A percentile compares a stretch with the other conserved stretches of the same genome.
These are phyloP conservation scores for Liasis olivaceus DNA, from an alignment of 2,797 vertebrate species.

Conservation along the genomic window DNA sequence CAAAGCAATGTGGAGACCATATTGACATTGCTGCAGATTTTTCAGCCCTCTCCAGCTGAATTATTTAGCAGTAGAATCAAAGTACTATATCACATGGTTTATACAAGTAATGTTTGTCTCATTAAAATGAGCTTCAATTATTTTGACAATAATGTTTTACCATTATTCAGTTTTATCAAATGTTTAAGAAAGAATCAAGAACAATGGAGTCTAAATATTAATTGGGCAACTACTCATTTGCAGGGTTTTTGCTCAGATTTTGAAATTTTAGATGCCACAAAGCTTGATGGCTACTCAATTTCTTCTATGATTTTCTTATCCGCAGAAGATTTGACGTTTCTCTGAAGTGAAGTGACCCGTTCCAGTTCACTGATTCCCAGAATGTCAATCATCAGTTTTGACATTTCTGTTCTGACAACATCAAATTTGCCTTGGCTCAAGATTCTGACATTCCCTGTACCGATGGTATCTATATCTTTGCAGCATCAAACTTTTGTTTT, in stretches of 20 bases:
- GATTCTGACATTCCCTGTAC: not conserved
- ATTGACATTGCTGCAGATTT: not conserved
- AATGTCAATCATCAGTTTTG: not conserved
- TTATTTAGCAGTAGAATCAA: not conserved
- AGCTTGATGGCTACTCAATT: not conserved
- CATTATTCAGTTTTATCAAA: not conserved
- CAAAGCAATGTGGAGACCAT: not conserved
- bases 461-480: not conserved
- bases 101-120: not conserved
- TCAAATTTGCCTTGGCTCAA: not conserved
- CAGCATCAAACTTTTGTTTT: not conserved
- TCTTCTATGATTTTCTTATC: not conserved
- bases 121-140: not conserved
- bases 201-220: not conserved
- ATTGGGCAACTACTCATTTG: not conserved
- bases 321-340: not conserved
- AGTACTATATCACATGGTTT: not conserved
- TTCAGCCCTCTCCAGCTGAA: not conserved
- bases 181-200: not conserved
- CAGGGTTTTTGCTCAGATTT: not conserved
- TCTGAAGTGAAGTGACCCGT: not conserved
- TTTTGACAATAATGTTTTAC: not conserved
- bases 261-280: not conserved
- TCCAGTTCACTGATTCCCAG: not conserved
- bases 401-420: not conserved